Base-by-base conservation (phyloP, 2,797 vertebrate species). In the Chaunax sp. region DNA sequence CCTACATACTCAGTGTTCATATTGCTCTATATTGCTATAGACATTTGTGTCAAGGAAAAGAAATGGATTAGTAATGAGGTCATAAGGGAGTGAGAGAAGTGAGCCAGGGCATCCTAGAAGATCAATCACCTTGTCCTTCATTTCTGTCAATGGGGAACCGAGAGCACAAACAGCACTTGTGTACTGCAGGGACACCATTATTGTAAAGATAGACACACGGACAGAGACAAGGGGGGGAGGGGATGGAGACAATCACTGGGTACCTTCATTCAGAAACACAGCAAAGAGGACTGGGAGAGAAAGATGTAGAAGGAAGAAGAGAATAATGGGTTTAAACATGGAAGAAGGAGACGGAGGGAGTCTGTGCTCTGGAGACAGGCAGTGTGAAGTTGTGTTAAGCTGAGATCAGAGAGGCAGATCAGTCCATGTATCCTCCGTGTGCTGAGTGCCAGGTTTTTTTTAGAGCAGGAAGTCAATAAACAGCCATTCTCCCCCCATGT, bases 401-500 rank as follows among this genome's bases (percentile, higher is more conserved):
- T 82, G 41, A 67, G 84, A 88, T 89, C 79, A 86, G 77, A 88
- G 79, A 65, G 35, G 45, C 43, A 77, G 66, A 88, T 90, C 77
- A 77, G 65, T 55, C 54, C 57, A 43, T 64, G 80, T 67, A 80
- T 83, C 73, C 74, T 78, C 77, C 73, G 66, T 72, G 65, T 77
- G 77, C 60, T 71, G 51, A 80, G 72, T 68, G 62, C 69, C 72
- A 63, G 69, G 61, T 77, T 77, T 83, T 63, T 2, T 5, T 65
- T 80, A 72, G 52, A 53, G 73, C 23, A 0, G 63, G 46, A 63
- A 79, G 81, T 88, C 69, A 3, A 88, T 86, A 80, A 83, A 78
- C 64, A 73, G 35, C 45, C 44, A 0, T 55, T 62, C 40, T n/a
- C 18, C 19, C 19, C 20, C 61, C 30, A 54, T 18, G 16, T 44